A percentile compares a stretch with the other conserved stretches of the same genome.
Conservation (phyloP, 1,140 invertebrate species). For the Augochlora pura region DNA sequence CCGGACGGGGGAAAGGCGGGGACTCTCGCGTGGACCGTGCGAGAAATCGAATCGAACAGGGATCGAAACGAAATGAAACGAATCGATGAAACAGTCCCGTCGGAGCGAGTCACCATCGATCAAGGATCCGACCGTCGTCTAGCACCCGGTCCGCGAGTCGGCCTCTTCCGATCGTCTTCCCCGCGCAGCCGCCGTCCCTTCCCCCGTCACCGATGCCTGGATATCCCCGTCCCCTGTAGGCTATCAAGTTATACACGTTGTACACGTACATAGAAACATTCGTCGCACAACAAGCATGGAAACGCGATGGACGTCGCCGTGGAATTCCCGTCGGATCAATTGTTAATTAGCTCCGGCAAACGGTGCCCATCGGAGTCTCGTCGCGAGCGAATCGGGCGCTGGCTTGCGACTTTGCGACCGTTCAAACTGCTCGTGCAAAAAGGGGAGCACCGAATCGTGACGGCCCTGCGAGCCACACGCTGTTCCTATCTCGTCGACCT, state of each 20-base stretch:
- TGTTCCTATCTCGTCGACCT: too few relatives aligned
- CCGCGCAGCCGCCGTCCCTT: not conserved
- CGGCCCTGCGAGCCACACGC: too few relatives aligned
- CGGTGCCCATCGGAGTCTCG: not conserved
- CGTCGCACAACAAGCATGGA: slow-evolving; percentile 69
- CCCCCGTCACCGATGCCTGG: too few relatives aligned
- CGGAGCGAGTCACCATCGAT: too few relatives aligned
- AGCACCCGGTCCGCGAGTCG: too few relatives aligned
- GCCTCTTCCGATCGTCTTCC: not conserved
- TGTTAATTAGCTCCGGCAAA: not conserved
- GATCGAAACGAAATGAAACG: too few relatives aligned
- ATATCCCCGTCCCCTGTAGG: slow-evolving; percentile 32
- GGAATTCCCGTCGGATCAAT: not conserved
- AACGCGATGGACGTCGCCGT: slow-evolving; percentile 58
- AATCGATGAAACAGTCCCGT: not conserved
- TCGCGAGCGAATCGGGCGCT: too few relatives aligned
- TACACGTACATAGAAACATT: slow-evolving; percentile 73
- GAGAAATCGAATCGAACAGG: too few relatives aligned
- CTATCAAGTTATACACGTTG: slow-evolving; percentile 65
- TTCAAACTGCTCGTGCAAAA: too few relatives aligned
- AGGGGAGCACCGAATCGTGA: too few relatives aligned
- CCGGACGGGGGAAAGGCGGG: not conserved
- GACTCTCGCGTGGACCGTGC: not conserved
- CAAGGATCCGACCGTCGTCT: too few relatives aligned
- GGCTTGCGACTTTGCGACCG: too few relatives aligned